Evolutionary conservation across 2,113 vertebrate species (phyloP).

Genomic region (Ptilonorhynchus violaceus): DNA sequence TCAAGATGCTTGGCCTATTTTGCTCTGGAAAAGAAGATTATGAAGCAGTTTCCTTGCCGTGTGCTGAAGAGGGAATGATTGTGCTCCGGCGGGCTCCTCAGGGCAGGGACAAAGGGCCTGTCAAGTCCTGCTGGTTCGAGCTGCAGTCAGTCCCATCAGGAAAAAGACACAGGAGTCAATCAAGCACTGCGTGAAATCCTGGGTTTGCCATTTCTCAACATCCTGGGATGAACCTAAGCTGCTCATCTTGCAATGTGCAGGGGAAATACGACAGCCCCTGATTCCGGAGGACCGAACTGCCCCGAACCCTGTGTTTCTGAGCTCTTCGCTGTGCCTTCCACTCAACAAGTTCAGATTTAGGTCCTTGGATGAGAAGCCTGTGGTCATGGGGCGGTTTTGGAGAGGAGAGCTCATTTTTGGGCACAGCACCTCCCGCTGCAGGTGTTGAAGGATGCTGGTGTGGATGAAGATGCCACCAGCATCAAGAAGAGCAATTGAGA

Average conservation of each 20-base stretch:
- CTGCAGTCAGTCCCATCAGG: fast-evolving
- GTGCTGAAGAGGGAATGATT: background rate
- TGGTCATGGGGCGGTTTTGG: background rate
- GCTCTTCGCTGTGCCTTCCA: background rate
- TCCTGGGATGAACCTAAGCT: background rate
- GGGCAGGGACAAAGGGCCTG: background rate
- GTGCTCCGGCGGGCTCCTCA: background rate
- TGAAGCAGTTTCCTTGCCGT: background rate
- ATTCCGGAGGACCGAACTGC: background rate
- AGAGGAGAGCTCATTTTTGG: background rate
- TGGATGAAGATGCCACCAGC: background rate
- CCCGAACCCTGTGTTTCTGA: background rate
- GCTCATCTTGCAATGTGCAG: background rate
- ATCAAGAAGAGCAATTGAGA: background rate
- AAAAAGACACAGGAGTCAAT: background rate
- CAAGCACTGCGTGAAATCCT: background rate
- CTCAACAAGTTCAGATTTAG: background rate
- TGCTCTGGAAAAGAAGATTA: background rate
- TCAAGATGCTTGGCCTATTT: background rate
- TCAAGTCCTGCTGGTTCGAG: background rate
- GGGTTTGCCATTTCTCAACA: background rate
- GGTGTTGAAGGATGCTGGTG: background rate
- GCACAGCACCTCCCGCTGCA: background rate
- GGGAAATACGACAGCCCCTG: background rate
- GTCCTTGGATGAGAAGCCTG: fast-evolving